These are phyloP conservation scores for Nymphalis c-album DNA, from an alignment of 2,888 invertebrate genomes.

Conservation along the genomic window DNA sequence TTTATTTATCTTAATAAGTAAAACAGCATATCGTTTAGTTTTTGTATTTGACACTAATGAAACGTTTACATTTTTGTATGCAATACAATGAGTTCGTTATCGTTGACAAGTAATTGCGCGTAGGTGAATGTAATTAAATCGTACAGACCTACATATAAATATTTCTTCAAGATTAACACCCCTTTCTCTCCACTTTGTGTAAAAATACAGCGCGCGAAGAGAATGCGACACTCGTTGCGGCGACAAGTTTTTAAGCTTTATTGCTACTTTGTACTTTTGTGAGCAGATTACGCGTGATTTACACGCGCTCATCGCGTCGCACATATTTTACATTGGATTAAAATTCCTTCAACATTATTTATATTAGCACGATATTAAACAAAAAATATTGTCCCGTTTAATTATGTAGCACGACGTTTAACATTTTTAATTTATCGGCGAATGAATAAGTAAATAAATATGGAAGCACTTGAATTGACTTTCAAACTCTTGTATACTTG, in stretches of 20 bases:
- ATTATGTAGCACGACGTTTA: neutral
- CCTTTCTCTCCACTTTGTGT: neutral
- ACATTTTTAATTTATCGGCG: no score
- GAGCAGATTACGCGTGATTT: constrained; percentile 7
- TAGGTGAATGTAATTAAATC: no score
- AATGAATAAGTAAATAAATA: no score
- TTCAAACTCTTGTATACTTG: no score
- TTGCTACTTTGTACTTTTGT: constrained; percentile 9
- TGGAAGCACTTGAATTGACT: no score
- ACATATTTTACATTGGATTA: constrained; percentile 1
- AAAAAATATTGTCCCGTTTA: neutral
- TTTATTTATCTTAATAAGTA: no score
- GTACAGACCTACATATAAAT: neutral
- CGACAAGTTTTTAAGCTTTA: constrained; percentile 4
- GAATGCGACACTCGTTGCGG: neutral
- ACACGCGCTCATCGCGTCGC: constrained; percentile 1
- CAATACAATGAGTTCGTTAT: no score
- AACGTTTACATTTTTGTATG: no score
- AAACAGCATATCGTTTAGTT: no score
- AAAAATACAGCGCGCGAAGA: neutral
- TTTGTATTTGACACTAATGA: no score
- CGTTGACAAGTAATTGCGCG: no score
- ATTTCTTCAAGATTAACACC: neutral
- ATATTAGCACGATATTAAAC: neutral
- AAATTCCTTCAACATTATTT: neutral